These are phyloP conservation scores for Lycocorax pyrrhopterus DNA, from an alignment of 2,113 vertebrate species.

Conservation along the genomic window DNA sequence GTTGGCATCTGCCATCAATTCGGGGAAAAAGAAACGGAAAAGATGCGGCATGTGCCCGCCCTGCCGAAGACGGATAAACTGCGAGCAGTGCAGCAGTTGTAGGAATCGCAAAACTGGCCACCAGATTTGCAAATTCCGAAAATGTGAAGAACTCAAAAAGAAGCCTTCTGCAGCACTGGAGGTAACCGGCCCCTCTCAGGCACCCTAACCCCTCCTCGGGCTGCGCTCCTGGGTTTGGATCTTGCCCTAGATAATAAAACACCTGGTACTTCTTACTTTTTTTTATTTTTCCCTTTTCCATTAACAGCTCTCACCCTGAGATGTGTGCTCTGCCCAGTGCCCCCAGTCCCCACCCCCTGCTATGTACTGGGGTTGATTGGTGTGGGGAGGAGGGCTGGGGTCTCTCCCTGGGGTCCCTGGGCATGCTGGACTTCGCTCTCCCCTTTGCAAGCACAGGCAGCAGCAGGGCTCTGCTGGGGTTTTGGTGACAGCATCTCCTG, in stretches of 20 bases:
- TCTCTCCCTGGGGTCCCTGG: neutral
- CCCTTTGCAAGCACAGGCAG: neutral
- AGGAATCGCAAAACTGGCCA: conserved; percentile 99
- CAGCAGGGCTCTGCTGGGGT: neutral
- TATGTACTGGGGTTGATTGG: neutral
- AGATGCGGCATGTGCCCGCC: conserved; percentile 97
- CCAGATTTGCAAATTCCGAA: conserved; percentile 99
- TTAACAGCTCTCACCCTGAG: neutral
- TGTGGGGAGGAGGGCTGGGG: neutral
- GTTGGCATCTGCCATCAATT: conserved; percentile 96
- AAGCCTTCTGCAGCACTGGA: conserved; percentile 98
- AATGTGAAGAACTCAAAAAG: conserved; percentile 99
- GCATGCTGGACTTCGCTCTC: rapidly evolving
- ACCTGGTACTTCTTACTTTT: conserved; percentile 55
- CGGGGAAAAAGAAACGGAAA: conserved; percentile 99
- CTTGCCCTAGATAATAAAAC: conserved; percentile 61
- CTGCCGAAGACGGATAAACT: conserved; percentile 97
- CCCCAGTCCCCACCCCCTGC: neutral
- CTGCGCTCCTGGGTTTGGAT: conserved; percentile 68
- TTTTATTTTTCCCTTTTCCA: conserved; percentile 36
- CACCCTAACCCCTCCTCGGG: conserved; percentile 71
- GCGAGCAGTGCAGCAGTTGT: conserved; percentile 99
- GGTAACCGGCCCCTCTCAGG: conserved; percentile 81
- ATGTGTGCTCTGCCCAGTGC: neutral
- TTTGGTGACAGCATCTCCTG: neutral